Percentiles rank a stretch among this genome's conserved stretches.
phyloP scores from a whole-genome alignment of 2,797 vertebrate genomes.

The Cephalopachus bancanus region DNA sequence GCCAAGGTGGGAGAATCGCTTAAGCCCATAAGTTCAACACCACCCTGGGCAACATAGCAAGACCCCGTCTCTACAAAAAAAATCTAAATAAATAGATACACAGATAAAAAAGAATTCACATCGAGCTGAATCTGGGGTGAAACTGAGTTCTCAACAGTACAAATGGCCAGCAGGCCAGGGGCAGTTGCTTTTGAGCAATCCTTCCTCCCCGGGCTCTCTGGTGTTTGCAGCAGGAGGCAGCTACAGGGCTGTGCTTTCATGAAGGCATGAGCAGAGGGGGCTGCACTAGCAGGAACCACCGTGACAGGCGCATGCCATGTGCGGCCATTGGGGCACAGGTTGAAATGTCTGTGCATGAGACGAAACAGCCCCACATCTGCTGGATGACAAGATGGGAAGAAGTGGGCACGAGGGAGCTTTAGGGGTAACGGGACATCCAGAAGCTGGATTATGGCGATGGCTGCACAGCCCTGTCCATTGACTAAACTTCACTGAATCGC shows the following conservation, averaged over 20 bases:
- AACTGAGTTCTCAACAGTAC: background rate
- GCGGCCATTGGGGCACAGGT: background rate
- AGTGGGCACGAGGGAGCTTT: background rate
- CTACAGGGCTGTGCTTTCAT: background rate
- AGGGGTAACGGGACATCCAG: background rate
- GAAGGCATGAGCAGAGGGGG: background rate
- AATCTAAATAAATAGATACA: no score
- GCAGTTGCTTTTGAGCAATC: background rate
- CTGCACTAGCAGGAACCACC: background rate
- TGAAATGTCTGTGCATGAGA: background rate
- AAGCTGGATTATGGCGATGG: background rate
- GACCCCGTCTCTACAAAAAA: no score
- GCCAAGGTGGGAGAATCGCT: no score
- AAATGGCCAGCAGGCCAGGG: rapidly evolving
- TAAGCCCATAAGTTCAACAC: no score
- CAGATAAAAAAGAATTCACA: background rate
- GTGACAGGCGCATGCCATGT: rapidly evolving
- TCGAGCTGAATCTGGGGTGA: background rate
- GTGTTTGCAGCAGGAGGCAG: background rate
- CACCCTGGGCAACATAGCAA: no score
- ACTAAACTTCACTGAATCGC: background rate
- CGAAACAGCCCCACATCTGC: background rate
- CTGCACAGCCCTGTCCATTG: background rate
- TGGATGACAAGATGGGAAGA: background rate
- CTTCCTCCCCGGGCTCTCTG: background rate